Conservation (phyloP, 2,113 vertebrate species). For the Ceratotherium simum region DNA sequence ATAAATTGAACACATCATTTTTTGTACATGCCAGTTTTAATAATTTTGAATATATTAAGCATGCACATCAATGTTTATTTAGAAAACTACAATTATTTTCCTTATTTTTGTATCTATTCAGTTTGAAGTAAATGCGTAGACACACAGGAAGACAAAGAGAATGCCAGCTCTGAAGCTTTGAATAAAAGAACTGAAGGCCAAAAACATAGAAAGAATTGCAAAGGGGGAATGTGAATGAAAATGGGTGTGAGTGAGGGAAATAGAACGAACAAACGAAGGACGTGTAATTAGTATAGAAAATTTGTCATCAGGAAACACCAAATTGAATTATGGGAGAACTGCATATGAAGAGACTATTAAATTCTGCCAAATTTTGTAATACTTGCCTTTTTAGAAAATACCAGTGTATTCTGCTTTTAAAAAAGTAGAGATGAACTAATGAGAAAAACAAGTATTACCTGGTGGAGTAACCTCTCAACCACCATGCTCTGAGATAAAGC, state of each 20-base stretch:
- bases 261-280: background rate
- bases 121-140: conserved; percentile 46
- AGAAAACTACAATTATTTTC: background rate
- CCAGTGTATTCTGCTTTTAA: background rate
- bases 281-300: background rate
- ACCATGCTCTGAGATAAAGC: background rate
- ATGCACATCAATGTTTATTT: conserved; percentile 27
- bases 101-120: conserved; percentile 1
- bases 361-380: background rate
- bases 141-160: conserved; percentile 61
- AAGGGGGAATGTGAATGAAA: background rate
- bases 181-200: conserved; percentile 64
- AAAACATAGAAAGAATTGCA: conserved; percentile 7
- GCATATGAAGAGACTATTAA: conserved; percentile 1
- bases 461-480: background rate
- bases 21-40: background rate
- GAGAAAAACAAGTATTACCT: background rate
- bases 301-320: conserved; percentile 28
- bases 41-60: conserved; percentile 52
- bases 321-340: conserved; percentile 33
- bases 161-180: conserved; percentile 37
- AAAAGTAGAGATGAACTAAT: background rate
- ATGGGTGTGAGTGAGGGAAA: conserved; percentile 7
- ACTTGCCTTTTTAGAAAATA: background rate
- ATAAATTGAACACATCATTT: conserved; percentile 30